Evolutionary conservation across 2,888 invertebrate genomes (phyloP).

Genomic region (Laspeyria flexula): DNA sequence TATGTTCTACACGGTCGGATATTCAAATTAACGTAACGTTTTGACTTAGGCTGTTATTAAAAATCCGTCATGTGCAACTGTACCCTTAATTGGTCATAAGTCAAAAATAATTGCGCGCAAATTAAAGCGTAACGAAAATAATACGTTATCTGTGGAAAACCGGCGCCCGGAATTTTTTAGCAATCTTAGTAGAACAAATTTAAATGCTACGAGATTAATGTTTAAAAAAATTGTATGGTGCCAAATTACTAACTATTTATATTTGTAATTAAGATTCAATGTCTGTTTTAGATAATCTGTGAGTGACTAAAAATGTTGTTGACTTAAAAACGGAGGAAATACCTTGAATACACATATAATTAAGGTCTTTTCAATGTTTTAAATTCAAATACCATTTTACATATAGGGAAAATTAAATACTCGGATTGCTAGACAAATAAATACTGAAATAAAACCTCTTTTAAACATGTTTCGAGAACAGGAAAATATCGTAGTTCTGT

Average conservation of each 20-base stretch:
- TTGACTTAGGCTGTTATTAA: slow-evolving; percentile 31
- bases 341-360: not conserved
- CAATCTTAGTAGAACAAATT: not conserved
- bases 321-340: not conserved
- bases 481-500: not conserved
- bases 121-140: slow-evolving; percentile 21
- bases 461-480: too few relatives aligned
- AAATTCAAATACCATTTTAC: not conserved
- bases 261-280: not conserved
- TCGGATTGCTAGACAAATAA: not conserved
- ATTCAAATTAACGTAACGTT: slow-evolving; percentile 56
- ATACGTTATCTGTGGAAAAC: slow-evolving; percentile 7
- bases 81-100: slow-evolving; percentile 32
- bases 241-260: not conserved
- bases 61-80: slow-evolving; percentile 33
- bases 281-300: not conserved
- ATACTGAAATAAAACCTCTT: too few relatives aligned
- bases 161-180: not conserved
- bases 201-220: not conserved
- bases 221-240: not conserved
- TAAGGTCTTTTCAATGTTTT: not conserved
- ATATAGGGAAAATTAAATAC: not conserved
- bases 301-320: not conserved
- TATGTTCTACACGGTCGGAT: slow-evolving; percentile 49
- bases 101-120: slow-evolving; percentile 33